Base-by-base conservation (phyloP, 2,113 vertebrate species). In the Anhinga rufa region DNA sequence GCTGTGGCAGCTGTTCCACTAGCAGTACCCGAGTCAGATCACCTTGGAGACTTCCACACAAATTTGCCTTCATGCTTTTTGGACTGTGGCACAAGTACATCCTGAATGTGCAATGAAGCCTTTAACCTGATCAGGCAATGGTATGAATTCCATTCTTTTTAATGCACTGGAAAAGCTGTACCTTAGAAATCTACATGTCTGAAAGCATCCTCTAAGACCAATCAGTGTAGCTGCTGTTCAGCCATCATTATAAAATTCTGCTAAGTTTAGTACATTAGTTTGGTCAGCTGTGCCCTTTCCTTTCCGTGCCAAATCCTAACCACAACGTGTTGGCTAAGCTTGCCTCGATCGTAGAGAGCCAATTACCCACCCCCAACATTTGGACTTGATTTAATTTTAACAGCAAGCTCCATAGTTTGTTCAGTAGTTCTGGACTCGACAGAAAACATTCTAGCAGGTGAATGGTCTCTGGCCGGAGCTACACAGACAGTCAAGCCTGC, bases 281-380 rank as follows among this genome's bases (percentile, higher is more conserved):
- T 42, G 42, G 42, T 42, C 42, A 42, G 42, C 42, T 52, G 14
- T 46, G 79, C 25, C 46, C 11, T 20, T 66, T n/a, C 17, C n/a
- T 29, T 54, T 28, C 26, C 52, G 9, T 4, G 9, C 28, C 51
- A 31, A 58, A 66, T 36, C 52, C 62, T 1, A 55, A 20, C 3
- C 38, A 5, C 0, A 1, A 6, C 3, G 1, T 0, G 1, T 22
- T 25, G 32, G 31, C 10, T 22, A 14, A 24, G 10, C 36, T 65
- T 61, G n/a, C 9, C 3, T 4, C 11, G 25, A 12, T 5, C 38
- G 3, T 0, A 54, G 9, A 77, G 58, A 88, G n/a, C 12, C 60
- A 64, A 32, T 14, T 49, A 25, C 36, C 46, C 28, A 13, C 4
- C 20, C 12, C 14, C 48, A 65, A 3, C 11, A 34, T 69, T 29